Evolutionary conservation across 2,888 invertebrate species (phyloP).

Genomic region (Hirtodrosophila duncani): DNA sequence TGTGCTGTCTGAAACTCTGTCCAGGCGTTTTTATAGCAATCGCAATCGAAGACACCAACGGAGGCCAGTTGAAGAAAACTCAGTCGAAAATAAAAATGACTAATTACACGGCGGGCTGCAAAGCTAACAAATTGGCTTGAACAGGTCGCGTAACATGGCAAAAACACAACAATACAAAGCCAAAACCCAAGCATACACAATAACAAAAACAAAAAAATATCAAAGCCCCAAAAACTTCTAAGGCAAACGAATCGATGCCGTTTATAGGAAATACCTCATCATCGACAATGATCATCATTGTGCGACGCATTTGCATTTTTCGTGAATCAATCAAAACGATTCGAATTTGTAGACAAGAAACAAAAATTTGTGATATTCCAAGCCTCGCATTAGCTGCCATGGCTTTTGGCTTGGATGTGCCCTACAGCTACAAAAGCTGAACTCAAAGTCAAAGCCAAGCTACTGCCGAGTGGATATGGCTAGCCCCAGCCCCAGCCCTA

Average conservation of each 20-base stretch:
- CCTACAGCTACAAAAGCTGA: conserved; percentile 21
- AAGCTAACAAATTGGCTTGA: conserved; percentile 57
- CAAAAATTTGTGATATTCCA: conserved; percentile 30
- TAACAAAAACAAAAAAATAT: conserved; percentile 28
- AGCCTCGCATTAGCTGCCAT: conserved; percentile 4
- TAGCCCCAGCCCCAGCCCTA: too few species aligned
- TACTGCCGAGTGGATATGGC: neutral
- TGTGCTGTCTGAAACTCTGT: conserved; percentile 44
- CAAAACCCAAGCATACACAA: conserved; percentile 37
- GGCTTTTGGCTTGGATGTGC: too few species aligned
- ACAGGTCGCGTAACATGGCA: conserved; percentile 23
- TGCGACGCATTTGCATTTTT: conserved; percentile 59
- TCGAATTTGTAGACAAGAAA: conserved; percentile 30
- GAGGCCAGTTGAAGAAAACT: conserved; percentile 49
- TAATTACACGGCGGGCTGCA: conserved; percentile 57
- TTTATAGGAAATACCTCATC: conserved; percentile 55
- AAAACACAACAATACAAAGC: conserved; percentile 18
- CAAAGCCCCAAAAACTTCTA: conserved; percentile 37
- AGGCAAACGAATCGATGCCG: conserved; percentile 35
- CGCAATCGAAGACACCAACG: conserved; percentile 40
- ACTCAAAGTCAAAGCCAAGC: conserved; percentile 26
- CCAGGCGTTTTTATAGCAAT: conserved; percentile 54
- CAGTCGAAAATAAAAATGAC: conserved; percentile 63
- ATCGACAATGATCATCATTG: conserved; percentile 35
- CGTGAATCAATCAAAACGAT: conserved; percentile 61